Evolutionary conservation across 2,797 vertebrate genomes (phyloP), one percentile per base, ranked within the genome.

Genomic region (Hydrophis major): DNA sequence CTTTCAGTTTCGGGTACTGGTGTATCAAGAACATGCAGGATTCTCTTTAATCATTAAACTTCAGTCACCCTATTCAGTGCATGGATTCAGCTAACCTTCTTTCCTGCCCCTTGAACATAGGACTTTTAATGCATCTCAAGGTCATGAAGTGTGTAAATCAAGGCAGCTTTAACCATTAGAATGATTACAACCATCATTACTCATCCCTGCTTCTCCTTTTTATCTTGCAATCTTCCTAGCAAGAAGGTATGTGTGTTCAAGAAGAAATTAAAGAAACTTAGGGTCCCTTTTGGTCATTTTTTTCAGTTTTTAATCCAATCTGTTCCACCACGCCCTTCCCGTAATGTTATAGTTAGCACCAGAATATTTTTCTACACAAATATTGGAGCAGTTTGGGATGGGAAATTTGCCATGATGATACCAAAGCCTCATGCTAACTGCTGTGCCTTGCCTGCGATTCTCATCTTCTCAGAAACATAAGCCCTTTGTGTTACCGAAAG

Each of bases 381-480:
- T 6, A 7, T n/a, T 47, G 47, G 61, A 93, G 25, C 25, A 88
- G 89, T 57, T 86, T 92, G 83, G 94, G 83, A 95, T 95, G 86
- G 95, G 95, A 96, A 96, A 92, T 91, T 92, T 94, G 96, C 93
- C 89, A 92, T 92, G 5, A 37, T 86, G 90, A 86, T 87, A 66
- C 53, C 83, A 92, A 88, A 55, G 93, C 93, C 93, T 55, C 93
- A 93, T 90, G 93, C 90, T 88, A 94, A 92, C 93, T 93, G 37
- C 92, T 93, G 1, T 94, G 95, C 90, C 92, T 61, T 95, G 10
- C 74, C 69, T 25, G 10, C 47, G 74, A 83, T 47, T 47, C 27
- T 63, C 47, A 25, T 47, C 20, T 28, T 22, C 57, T 59, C n/a
- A 86, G 55, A 59, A 59, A 28, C 32, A 0, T 37, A n/a, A 61